Percentiles rank a stretch among this genome's conserved stretches.
phyloP scores from a whole-genome alignment of 2,797 vertebrate species.

The Pseudochaenichthys georgianus region DNA sequence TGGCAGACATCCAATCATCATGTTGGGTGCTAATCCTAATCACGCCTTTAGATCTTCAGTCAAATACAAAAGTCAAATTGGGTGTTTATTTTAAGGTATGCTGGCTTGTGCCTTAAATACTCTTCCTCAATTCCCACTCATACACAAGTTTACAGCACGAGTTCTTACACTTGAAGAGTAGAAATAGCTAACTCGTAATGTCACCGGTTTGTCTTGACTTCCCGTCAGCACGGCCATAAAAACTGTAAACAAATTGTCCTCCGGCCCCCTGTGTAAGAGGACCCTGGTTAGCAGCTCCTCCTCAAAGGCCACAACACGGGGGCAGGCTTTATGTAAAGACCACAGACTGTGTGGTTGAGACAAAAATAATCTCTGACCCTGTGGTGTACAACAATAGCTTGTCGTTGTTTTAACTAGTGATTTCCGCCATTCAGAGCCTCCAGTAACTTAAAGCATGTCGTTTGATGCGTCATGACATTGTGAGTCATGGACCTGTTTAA shows the following conservation, averaged over 20 bases:
- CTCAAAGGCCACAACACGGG: conserved; percentile 41
- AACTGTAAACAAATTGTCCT: conserved; percentile 34
- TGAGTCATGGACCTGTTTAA: not conserved
- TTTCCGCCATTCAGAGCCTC: not conserved
- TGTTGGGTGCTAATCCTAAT: not conserved
- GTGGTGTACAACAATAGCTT: too few species aligned
- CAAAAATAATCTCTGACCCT: conserved; percentile 5
- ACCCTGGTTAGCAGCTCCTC: conserved; percentile 33
- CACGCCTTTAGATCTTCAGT: not conserved
- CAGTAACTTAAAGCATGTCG: not conserved
- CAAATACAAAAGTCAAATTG: conserved; percentile 1
- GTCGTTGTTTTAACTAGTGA: not conserved
- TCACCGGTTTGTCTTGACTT: conserved; percentile 21
- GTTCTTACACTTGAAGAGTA: conserved; percentile 23
- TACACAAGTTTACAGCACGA: conserved; percentile 13
- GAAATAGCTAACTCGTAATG: conserved; percentile 20
- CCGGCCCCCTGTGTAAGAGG: conserved; percentile 15
- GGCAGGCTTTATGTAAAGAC: conserved; percentile 40
- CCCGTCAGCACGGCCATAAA: conserved; percentile 28
- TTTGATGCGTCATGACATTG: not conserved
- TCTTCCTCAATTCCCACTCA: not conserved
- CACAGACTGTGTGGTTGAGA: not conserved
- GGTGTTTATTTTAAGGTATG: conserved; percentile 12
- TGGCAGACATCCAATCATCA: not conserved
- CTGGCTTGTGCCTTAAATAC: not conserved